Conservation (phyloP, 2,888 invertebrate genomes). For the Ptilodon capucinus region DNA sequence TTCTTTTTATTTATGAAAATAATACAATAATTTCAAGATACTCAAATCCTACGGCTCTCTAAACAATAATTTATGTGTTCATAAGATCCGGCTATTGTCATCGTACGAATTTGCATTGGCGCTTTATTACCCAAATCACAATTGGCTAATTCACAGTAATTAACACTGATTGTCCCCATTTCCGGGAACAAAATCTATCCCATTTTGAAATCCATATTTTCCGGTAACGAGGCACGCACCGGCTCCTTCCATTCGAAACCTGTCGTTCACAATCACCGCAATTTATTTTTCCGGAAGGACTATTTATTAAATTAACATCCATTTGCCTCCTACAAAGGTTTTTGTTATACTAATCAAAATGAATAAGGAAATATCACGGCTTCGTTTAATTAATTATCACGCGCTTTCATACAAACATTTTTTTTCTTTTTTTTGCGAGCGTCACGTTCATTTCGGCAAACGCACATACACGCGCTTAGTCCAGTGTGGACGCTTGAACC, state of each 20-base stretch:
- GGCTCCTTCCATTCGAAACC: constrained; percentile 35
- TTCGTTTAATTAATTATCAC: constrained; percentile 31
- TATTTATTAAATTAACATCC: constrained; percentile 55
- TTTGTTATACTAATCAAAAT: constrained; percentile 34
- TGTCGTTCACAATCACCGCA: constrained; percentile 46
- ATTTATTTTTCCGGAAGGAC: constrained; percentile 48
- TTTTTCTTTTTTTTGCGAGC: no score
- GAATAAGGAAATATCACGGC: constrained; percentile 33
- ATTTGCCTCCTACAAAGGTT: constrained; percentile 41
- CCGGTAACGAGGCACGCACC: constrained; percentile 44
- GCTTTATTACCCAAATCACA: no score
- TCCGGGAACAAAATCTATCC: not conserved
- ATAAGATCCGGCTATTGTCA: no score
- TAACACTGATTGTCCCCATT: not conserved
- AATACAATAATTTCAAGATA: no score
- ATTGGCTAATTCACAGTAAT: not conserved
- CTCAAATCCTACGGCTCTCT: no score
- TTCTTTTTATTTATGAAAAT: no score
- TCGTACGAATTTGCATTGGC: no score
- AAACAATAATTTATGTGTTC: no score
- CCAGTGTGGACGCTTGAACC: no score
- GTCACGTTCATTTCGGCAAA: no score
- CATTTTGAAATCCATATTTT: constrained; percentile 26
- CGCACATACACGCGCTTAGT: no score
- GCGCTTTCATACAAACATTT: constrained; percentile 25